Evolutionary conservation across 2,888 invertebrate genomes (phyloP), one percentile per base, ranked within the genome.

Genomic region (Ferrisia virgata): DNA sequence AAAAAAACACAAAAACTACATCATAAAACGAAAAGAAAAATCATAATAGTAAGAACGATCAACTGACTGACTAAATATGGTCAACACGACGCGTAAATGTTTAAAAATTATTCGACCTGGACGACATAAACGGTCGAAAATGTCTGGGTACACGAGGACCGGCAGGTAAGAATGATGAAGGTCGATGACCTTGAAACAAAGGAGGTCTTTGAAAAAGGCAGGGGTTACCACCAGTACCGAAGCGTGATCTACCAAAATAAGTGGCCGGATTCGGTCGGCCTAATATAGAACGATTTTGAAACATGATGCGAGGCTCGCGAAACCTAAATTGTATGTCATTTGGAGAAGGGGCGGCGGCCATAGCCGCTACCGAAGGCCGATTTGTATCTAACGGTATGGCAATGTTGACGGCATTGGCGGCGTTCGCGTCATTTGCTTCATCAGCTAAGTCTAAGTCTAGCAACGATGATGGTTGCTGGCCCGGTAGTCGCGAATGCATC

Each of bases 101-200:
- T 80, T 33, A 80, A 53, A 80, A 80, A 47, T 40, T 80, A 80
- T 28, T 80, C 47, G 80, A 80, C 18, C 80, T 47, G 5, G 80
- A 40, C 33, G 80, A 31, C 31, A 80, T 80, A 11, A 80, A 80
- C 4, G 28, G 80, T 47, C 47, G n/a, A n/a, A 80, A 11, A 11
- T 80, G 80, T 80, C 80, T 53, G 53, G 80, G 33, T 15, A 53
- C 13, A 6, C 25, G 40, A 13, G 40, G 33, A 8, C 1, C 53
- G 53, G 53, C 22, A 11, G 53, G 53, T 53, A 47, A 47, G 5
- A 53, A n/a, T 18, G 53, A 25, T 0, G 15, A 53, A 2, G 47
- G 79, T 33, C 80, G 53, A 80, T 53, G 80, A 13, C 25, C 28
- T 13, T 43, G 80, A 31, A 80, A 80, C 18, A 53, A 33, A 47